Percentiles rank a stretch among this genome's conserved stretches.
phyloP scores from a whole-genome alignment of 2,888 invertebrate species.

The Glyphotaelius pellucidus region DNA sequence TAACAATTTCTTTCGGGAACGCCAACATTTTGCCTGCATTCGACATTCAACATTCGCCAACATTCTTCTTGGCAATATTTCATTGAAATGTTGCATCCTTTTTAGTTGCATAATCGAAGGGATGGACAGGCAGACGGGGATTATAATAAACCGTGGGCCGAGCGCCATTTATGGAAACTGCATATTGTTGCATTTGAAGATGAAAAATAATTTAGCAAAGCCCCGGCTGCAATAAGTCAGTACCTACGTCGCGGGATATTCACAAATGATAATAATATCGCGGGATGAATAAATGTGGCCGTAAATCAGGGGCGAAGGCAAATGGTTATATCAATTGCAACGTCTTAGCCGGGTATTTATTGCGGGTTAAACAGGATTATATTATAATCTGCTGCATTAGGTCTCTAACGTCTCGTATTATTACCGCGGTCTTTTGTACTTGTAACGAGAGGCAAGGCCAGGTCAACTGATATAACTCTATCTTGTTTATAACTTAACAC shows the following conservation, averaged over 20 bases:
- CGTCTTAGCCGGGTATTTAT: background rate
- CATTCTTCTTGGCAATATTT: background rate
- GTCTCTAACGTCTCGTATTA: background rate
- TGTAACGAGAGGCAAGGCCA: background rate
- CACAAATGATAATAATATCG: background rate
- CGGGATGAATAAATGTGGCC: background rate
- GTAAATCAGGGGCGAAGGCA: conserved; percentile 13
- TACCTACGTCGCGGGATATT: conserved; percentile 11
- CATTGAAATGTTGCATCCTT: background rate
- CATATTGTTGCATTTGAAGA: conserved; percentile 17
- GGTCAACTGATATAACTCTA: background rate
- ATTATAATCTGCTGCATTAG: background rate
- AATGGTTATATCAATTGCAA: conserved; percentile 4
- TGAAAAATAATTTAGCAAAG: conserved; percentile 26
- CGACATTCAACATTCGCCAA: too few species aligned
- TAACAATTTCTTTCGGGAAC: too few species aligned
- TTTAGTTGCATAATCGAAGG: background rate
- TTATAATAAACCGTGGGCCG: conserved; percentile 6
- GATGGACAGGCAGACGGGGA: background rate
- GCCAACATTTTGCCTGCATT: too few species aligned
- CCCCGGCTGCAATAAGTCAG: conserved; percentile 4
- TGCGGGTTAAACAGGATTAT: background rate
- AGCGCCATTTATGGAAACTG: conserved; percentile 1
- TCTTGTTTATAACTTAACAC: background rate
- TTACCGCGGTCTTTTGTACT: background rate